phyloP scores from a whole-genome alignment of 2,797 vertebrate species.

The Phataginus tricuspis region DNA sequence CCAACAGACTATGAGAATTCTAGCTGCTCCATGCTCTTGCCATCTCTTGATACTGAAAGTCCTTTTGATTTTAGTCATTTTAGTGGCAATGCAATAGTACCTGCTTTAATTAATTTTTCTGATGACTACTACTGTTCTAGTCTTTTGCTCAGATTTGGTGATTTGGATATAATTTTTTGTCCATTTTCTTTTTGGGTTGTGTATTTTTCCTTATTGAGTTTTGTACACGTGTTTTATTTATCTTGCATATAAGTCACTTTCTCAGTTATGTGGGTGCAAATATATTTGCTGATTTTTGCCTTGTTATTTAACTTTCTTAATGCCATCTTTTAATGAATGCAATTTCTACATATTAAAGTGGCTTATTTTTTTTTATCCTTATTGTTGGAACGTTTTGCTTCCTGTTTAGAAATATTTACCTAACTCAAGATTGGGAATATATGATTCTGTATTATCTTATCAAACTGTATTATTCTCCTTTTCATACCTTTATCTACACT shows the following conservation, averaged over 20 bases:
- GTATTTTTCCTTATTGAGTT: not conserved
- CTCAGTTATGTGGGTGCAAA: not conserved
- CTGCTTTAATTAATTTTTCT: not conserved
- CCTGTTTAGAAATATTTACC: not conserved
- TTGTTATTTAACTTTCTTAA: not conserved
- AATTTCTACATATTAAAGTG: not conserved
- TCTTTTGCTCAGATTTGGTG: not conserved
- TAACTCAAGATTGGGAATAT: not conserved
- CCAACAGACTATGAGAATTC: not conserved
- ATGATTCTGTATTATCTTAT: not conserved
- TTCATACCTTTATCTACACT: not conserved
- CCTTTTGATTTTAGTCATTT: not conserved
- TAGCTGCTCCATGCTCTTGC: not conserved
- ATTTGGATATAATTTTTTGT: not conserved
- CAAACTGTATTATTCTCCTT: not conserved
- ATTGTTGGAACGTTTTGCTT: not conserved
- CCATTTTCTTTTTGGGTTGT: not conserved
- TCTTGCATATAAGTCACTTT: not conserved
- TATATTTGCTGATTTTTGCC: not conserved
- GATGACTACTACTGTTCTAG: not conserved
- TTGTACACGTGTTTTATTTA: not conserved
- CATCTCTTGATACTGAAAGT: not conserved
- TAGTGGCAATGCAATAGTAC: not conserved
- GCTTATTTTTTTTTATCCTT: not conserved
- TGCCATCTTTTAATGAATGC: not conserved